Percentiles rank a stretch among this genome's conserved stretches.
Evolutionary conservation across 2,797 vertebrate species (phyloP).

Genomic region (Crocidura indochinensis): DNA sequence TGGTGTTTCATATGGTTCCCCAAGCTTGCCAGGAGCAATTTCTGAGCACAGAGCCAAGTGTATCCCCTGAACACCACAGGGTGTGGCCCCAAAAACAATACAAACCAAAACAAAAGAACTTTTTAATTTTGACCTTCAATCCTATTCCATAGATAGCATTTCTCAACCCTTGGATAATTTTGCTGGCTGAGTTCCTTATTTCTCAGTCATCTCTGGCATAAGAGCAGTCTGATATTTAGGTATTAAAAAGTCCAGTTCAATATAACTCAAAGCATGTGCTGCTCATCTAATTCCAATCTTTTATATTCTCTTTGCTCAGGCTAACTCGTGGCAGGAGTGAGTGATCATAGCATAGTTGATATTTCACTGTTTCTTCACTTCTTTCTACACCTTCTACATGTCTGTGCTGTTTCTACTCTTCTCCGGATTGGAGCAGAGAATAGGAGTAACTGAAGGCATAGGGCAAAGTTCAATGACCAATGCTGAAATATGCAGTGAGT

Average conservation of each 20-base stretch:
- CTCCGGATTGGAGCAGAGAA: background rate
- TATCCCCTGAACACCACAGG: too few species aligned
- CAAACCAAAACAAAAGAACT: too few species aligned
- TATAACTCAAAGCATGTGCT: rapidly evolving
- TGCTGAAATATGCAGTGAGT: background rate
- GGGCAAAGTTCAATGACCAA: background rate
- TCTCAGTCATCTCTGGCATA: background rate
- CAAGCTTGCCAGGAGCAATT: too few species aligned
- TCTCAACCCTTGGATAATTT: background rate
- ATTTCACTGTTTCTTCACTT: background rate
- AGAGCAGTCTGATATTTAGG: background rate
- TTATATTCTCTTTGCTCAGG: background rate
- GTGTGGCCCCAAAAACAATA: too few species aligned
- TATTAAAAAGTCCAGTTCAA: background rate
- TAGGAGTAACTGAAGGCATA: background rate
- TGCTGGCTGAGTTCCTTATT: background rate
- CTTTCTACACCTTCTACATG: background rate
- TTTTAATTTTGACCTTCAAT: background rate
- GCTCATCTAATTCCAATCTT: background rate
- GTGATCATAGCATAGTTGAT: rapidly evolving
- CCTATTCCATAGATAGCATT: background rate
- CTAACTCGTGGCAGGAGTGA: rapidly evolving
- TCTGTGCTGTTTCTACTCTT: background rate
- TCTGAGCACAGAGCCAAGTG: too few species aligned
- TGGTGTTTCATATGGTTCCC: too few species aligned